Evolutionary conservation across 2,888 invertebrate species (phyloP), one percentile per base, ranked within the genome.

Genomic region (Nemapogon koenigi): DNA sequence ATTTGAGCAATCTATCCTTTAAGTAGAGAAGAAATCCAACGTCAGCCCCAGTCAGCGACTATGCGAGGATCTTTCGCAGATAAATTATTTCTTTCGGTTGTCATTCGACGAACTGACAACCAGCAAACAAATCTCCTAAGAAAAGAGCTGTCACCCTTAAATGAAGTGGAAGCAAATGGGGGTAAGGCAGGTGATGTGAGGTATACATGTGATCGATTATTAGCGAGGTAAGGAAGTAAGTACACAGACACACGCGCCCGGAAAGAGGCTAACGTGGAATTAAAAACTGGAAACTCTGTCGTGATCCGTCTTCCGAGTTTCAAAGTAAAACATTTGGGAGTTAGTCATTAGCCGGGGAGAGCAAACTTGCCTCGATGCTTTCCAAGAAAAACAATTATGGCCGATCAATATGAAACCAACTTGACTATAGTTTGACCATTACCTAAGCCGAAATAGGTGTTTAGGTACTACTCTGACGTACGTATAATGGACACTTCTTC

Each of bases 41-140:
- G n/a, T n/a, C n/a, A n/a, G n/a, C n/a, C n/a, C n/a, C n/a, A n/a
- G n/a, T n/a, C n/a, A n/a, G n/a, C n/a, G n/a, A 27, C n/a, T n/a
- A 10, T 8, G 28, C 28, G 28, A n/a, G 28, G n/a, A 27, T 28
- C 19, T 33, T 33, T 33, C 16, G 37, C 27, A 28, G 27, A 37
- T 37, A 37, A 37, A 37, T 37, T 37, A 37, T 37, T 37, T 37
- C 37, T 18, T 37, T 27, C 37, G 37, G 17, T 16, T 28, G 37
- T 37, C 37, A 28, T 25, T 37, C 37, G 37, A 27, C 37, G 28
- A 28, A 28, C 37, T 37, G 37, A 37, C 37, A 28, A 28, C 17
- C 37, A 17, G 27, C 37, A 37, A 37, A 37, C 37, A 37, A 37
- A 37, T 37, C 37, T 37, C 28, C 28, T 37, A 37, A 35, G 37